Conservation (phyloP, 2,888 invertebrate genomes). For the Agrypnus murinus region DNA sequence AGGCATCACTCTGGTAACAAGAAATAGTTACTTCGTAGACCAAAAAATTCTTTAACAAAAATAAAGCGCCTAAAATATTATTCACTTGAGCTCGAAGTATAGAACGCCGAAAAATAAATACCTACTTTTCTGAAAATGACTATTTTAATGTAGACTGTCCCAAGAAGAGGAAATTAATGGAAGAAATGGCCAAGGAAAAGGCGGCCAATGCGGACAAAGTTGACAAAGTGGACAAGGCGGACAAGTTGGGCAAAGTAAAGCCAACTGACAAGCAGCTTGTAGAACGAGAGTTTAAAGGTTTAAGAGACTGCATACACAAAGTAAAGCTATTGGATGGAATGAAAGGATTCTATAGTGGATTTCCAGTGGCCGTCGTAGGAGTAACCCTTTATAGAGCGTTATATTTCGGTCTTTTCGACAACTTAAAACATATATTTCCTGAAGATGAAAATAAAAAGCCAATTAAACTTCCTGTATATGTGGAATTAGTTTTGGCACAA, state of each 20-base stretch:
- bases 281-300: constrained; percentile 52
- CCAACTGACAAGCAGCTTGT: neutral
- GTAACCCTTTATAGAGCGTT: constrained; percentile 50
- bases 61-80: too few relatives aligned
- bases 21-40: too few relatives aligned
- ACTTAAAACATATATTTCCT: constrained; percentile 36
- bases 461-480: constrained; percentile 39
- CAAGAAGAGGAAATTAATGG: too few relatives aligned
- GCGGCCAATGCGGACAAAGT: too few relatives aligned
- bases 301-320: constrained; percentile 45
- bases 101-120: too few relatives aligned
- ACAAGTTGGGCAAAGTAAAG: neutral
- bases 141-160: constrained; percentile 13
- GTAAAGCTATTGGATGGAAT: constrained; percentile 46
- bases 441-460: neutral
- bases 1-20: too few relatives aligned
- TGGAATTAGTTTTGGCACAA: constrained; percentile 46
- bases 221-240: too few relatives aligned
- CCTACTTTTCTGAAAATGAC: too few relatives aligned
- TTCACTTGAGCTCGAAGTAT: too few relatives aligned
- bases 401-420: constrained; percentile 54
- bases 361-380: constrained; percentile 41
- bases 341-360: constrained; percentile 51
- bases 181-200: too few relatives aligned
- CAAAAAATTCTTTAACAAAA: too few relatives aligned